Base-by-base conservation (phyloP, 2,888 invertebrate genomes). In the Microplitis manilae region DNA sequence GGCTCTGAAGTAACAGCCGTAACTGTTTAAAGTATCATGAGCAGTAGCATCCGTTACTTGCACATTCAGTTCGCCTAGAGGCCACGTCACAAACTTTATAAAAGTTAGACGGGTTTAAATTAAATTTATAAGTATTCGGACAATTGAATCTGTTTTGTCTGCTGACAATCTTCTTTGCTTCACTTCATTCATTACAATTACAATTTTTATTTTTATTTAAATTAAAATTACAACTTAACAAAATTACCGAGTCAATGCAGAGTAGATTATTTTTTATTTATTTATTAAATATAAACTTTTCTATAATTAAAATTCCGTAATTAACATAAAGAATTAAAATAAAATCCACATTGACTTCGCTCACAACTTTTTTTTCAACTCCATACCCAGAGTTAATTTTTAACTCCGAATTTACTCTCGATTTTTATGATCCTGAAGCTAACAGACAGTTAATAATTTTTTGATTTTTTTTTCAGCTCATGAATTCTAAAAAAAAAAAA, bases 81-180 rank as follows among this genome's bases (percentile, higher is more conserved):
- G 79, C 79, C 78, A 80, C 76, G 75, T 77, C 78, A 78, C 68
- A 74, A 80, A 81, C 79, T 82, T 81, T 79, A 82, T 82, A 82
- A 82, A 82, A 82, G 81, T 82, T 82, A 82, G 80, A 82, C 81
- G 69, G 77, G 73, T 71, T 74, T 77, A 73, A 80, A 80, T 82
- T 79, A 81, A 80, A 81, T 82, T 78, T 78, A 75, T 77, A 71
- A 61, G 77, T 79, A 79, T 81, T 80, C 80, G 76, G 77, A 77
- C 80, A 79, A 82, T 82, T 82, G 79, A 80, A 81, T 82, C 79
- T 79, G 80, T 81, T 81, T 82, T 80, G 75, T 79, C 76, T 77
- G 75, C 79, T 79, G 64, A 77, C 77, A 74, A 68, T 75, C 70
- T 74, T 78, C 72, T 73, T 73, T 73, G 60, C 38, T 73, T 73